Evolutionary conservation across 2,797 vertebrate species (phyloP).

Genomic region (Paedocypris micromegethes): DNA sequence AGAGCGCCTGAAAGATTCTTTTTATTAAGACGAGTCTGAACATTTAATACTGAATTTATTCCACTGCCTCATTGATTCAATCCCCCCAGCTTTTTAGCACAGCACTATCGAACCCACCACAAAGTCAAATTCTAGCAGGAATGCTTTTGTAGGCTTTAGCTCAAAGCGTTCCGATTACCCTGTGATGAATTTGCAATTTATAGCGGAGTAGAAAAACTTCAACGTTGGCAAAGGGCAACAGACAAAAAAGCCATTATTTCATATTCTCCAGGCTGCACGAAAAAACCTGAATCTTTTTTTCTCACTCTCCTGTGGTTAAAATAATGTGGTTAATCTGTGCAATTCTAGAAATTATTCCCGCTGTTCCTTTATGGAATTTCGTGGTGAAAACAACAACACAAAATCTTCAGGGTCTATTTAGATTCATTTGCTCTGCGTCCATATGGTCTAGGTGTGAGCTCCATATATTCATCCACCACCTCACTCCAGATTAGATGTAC

Average conservation of each 20-base stretch:
- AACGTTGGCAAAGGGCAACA: conserved; percentile 30
- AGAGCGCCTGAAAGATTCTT: conserved; percentile 10
- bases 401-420: conserved; percentile 6
- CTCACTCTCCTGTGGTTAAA: conserved; percentile 9
- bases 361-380: conserved; percentile 6
- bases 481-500: no score
- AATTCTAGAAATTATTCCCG: conserved; percentile 12
- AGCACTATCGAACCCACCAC: conserved; percentile 23
- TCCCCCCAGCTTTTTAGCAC: conserved; percentile 11
- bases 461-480: neutral
- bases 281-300: conserved; percentile 19
- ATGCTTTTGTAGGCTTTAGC: conserved; percentile 33
- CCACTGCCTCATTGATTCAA: conserved; percentile 1
- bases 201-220: conserved; percentile 18
- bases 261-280: conserved; percentile 27
- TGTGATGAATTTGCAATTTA: conserved; percentile 35
- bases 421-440: conserved; percentile 21
- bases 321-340: conserved; percentile 29
- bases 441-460: conserved; percentile 10
- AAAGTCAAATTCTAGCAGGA: conserved; percentile 34
- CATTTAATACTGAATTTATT: conserved; percentile 20
- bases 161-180: conserved; percentile 32
- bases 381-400: conserved; percentile 3
- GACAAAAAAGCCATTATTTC: conserved; percentile 43
- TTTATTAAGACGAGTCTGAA: conserved; percentile 5